A percentile compares a stretch with the other conserved stretches of the same genome.
Evolutionary conservation across 1,140 invertebrate species (phyloP).

Genomic region (Drosophila kepulauana): DNA sequence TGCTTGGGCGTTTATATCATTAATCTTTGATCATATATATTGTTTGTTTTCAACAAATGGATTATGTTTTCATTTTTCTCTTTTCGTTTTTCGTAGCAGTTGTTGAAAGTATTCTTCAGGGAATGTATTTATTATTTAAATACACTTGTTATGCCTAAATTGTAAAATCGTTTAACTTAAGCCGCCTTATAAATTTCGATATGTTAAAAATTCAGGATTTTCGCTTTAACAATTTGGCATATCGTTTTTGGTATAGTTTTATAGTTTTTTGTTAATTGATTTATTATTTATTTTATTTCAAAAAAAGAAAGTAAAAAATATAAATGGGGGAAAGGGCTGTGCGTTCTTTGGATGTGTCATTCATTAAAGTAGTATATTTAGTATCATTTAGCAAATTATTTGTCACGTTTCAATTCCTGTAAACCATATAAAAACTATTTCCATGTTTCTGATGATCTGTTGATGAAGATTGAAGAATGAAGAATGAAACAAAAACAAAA

Average conservation of each 20-base stretch:
- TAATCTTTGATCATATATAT: constrained; percentile 28
- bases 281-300: constrained; percentile 20
- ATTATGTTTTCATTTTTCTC: constrained; percentile 61
- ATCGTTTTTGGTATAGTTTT: constrained; percentile 61
- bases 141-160: constrained; percentile 73
- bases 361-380: constrained; percentile 25
- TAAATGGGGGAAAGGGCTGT: constrained; percentile 50
- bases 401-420: constrained; percentile 79
- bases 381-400: constrained; percentile 69
- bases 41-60: constrained; percentile 59
- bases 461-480: constrained; percentile 37
- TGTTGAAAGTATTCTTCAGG: constrained; percentile 65
- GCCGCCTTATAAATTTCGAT: constrained; percentile 74
- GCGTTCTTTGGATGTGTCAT: constrained; percentile 47
- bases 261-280: constrained; percentile 21
- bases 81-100: constrained; percentile 54
- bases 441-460: constrained; percentile 28
- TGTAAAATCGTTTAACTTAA: constrained; percentile 73
- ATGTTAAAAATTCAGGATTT: constrained; percentile 82
- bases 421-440: constrained; percentile 41
- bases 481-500: constrained; percentile 47
- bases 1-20: constrained; percentile 30
- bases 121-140: constrained; percentile 29
- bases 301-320: constrained; percentile 21
- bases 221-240: constrained; percentile 76